Conservation (phyloP, 2,113 vertebrate genomes). For the Cyrtonyx montezumae region DNA sequence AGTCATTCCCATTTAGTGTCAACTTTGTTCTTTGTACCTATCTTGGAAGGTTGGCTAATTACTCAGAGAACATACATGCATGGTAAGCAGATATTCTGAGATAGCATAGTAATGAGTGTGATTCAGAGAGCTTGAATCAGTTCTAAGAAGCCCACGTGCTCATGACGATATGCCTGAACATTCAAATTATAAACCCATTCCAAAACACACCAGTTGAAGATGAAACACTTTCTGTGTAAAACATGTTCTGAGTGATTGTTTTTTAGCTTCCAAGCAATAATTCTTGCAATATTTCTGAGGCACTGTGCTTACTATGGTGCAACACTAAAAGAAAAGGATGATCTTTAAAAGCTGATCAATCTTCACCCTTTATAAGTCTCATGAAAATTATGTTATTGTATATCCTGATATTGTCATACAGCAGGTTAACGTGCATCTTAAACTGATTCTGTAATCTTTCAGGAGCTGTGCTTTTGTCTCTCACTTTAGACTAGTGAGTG, state of each 20-base stretch:
- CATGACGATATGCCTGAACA: background rate
- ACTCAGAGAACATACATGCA: background rate
- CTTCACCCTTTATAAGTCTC: background rate
- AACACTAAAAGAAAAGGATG: background rate
- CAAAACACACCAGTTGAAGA: background rate
- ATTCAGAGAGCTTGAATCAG: background rate
- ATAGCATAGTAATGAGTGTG: background rate
- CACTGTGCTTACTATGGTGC: background rate
- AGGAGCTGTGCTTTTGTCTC: background rate
- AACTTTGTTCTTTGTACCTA: background rate
- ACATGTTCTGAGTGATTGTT: background rate
- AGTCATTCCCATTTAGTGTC: background rate
- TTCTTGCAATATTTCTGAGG: background rate
- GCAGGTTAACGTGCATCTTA: background rate
- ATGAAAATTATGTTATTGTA: background rate
- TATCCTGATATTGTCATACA: background rate
- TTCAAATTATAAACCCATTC: conserved; percentile 12
- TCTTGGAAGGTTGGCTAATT: background rate
- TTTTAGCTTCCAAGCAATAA: background rate
- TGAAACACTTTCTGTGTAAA: background rate
- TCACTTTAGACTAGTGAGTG: background rate
- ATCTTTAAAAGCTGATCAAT: conserved; percentile 3
- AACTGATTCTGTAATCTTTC: background rate
- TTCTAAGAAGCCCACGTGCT: background rate
- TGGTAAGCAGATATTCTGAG: background rate